Evolutionary conservation across 2,113 vertebrate genomes (phyloP).

Genomic region (Sus scrofa): DNA sequence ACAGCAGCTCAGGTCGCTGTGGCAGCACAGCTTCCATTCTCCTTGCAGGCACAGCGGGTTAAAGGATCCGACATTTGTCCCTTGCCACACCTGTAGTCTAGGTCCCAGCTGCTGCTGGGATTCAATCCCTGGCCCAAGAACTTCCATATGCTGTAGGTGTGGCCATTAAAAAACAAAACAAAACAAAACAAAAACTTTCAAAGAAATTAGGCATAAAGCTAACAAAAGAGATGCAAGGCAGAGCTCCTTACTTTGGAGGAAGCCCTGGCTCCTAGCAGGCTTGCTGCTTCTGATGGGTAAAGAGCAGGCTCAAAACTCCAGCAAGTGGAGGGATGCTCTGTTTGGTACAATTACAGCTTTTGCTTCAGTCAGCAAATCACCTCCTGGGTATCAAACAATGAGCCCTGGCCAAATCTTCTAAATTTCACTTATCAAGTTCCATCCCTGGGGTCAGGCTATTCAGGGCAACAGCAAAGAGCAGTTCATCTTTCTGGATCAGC

Average conservation of each 20-base stretch:
- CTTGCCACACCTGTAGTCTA: too few species aligned
- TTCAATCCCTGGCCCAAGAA: too few species aligned
- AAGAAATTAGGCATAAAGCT: neutral
- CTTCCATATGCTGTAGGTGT: too few species aligned
- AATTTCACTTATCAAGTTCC: neutral
- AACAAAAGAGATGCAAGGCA: neutral
- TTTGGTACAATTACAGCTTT: too few species aligned
- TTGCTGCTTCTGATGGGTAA: neutral
- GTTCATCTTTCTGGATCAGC: neutral
- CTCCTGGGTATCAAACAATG: neutral
- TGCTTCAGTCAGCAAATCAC: neutral
- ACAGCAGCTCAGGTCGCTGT: too few species aligned
- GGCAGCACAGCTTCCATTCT: too few species aligned
- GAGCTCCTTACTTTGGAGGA: neutral
- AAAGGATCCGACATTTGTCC: too few species aligned
- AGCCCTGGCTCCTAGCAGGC: neutral
- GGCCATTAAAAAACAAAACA: too few species aligned
- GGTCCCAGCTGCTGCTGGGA: too few species aligned
- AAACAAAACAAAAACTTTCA: neutral
- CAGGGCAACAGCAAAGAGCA: neutral
- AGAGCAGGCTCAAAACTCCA: too few species aligned
- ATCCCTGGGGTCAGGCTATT: neutral
- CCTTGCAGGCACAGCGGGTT: too few species aligned
- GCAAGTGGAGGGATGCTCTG: neutral
- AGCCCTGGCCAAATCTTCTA: neutral